Evolutionary conservation across 1,140 invertebrate species (phyloP), one percentile per base, ranked within the genome.

Genomic region (Samia ricini): DNA sequence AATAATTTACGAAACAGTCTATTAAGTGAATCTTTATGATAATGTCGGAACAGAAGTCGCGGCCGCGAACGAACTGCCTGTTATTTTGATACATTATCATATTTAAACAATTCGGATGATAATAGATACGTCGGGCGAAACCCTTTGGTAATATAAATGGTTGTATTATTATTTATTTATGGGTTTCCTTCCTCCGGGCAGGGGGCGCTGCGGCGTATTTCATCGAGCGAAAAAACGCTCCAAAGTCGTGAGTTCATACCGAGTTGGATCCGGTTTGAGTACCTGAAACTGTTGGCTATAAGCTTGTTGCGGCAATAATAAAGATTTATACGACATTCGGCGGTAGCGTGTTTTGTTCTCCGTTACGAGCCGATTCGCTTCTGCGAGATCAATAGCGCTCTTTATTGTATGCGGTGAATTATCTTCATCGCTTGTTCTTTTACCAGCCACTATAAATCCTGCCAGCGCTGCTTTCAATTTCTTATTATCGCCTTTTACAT

Each of bases 81-180:
- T 85, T 86, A 86, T 86, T 89, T 88, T 89, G 85, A 88, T 87
- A 76, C 83, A 89, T 89, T 89, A 88, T 87, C 87, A 89, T 89
- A 89, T 89, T 89, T 85, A 88, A 89, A 88, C 87, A 88, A 89
- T 89, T 87, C 83, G 74, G 79, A 89, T 89, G 87, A 85, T 89
- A 89, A 89, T 89, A 89, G 87, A 88, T 83, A 85, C 84, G 85
- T 89, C 87, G 84, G 79, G 76, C 72, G 74, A 86, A 89, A 88
- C 87, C 85, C 87, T 89, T 89, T 88, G 77, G 87, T 86, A 88
- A 86, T 88, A 88, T 89, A 88, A 89, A 89, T 88, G 85, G 84
- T 84, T 81, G 76, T 83, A 88, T 90, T 90, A 90, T 88, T 90
- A 88, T 90, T 90, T 88, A 90, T 90, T 90, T 90, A 90, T 88